Evolutionary conservation across 2,113 vertebrate genomes (phyloP), one percentile per base, ranked within the genome.

Genomic region (Jacana jacana): DNA sequence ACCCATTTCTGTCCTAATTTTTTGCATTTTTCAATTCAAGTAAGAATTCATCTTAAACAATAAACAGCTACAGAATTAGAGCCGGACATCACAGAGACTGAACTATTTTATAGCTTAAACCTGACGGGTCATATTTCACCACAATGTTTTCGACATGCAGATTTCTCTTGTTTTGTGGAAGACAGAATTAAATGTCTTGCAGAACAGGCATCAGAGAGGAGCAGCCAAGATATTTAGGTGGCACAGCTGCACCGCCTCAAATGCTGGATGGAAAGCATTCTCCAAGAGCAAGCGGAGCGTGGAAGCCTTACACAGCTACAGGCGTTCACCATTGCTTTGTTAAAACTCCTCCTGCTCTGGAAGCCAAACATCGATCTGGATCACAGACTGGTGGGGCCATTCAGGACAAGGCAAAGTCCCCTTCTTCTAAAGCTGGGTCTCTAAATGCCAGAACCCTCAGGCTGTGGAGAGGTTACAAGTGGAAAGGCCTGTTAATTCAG

Each of bases 201-300:
- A 91, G 86, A 85, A 65, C 61, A 95, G 91, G 75, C 70, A 93
- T 18, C n/a, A 37, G 17, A 55, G 57, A 87, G 39, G 24, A 93
- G 35, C 61, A n/a, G 81, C 61, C 57, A 81, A 85, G 82, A 88
- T 23, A 28, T 39, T 86, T 52, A 40, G 94, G n/a, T 91, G 95
- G 73, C 88, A 92, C 57, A 94, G 86, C 92, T 95, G 91, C 61
- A 68, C 12, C 86, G 69, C 69, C 61, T 94, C 64, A 75, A 65
- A 48, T 71, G 27, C 57, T 57, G 40, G 65, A 70, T 1, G 1
- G 63, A 81, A 79, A 89, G 15, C 17, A 86, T 72, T 81, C 60
- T 46, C 73, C 4, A 1, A 58, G 58, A 91, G 48, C 22, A 48
- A 51, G 78, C 0, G 0, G 40, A 61, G 31, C 0, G 0, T 81